Percentiles rank a stretch among this genome's conserved stretches.
These are phyloP conservation scores for Trachelipus rathkii DNA, from an alignment of 1,140 invertebrate species.

Conservation along the genomic window DNA sequence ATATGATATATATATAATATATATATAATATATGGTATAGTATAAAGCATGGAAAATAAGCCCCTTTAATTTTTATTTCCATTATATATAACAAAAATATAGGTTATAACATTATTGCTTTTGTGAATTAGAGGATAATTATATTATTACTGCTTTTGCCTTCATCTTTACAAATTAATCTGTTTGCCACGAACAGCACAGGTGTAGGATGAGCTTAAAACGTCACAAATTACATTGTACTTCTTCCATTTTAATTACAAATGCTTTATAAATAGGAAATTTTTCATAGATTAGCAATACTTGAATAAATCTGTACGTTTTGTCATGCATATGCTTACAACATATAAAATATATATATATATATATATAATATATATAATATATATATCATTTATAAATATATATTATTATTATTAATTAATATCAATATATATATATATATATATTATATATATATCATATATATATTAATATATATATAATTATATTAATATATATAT, in stretches of 20 bases:
- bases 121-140: not conserved
- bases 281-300: no score
- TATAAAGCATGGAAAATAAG: not conserved
- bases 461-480: constrained; percentile 6
- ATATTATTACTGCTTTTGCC: not conserved
- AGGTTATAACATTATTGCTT: constrained; percentile 13
- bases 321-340: no score
- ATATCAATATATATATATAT: constrained; percentile 15
- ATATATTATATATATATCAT: constrained; percentile 15
- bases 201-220: not conserved
- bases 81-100: constrained; percentile 3
- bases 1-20: no score
- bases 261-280: no score
- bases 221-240: not conserved
- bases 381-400: not conserved
- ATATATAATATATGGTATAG: no score
- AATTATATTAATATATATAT: not conserved
- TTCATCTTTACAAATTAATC: not conserved
- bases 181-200: not conserved
- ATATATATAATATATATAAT: no score
- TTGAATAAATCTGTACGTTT: no score
- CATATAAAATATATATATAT: no score
- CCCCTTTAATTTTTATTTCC: not conserved
- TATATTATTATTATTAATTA: no score
- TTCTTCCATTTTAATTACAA: no score